Percentiles rank a stretch among this genome's conserved stretches.
phyloP scores from a whole-genome alignment of 2,888 invertebrate genomes.

The Alcis repandata region DNA sequence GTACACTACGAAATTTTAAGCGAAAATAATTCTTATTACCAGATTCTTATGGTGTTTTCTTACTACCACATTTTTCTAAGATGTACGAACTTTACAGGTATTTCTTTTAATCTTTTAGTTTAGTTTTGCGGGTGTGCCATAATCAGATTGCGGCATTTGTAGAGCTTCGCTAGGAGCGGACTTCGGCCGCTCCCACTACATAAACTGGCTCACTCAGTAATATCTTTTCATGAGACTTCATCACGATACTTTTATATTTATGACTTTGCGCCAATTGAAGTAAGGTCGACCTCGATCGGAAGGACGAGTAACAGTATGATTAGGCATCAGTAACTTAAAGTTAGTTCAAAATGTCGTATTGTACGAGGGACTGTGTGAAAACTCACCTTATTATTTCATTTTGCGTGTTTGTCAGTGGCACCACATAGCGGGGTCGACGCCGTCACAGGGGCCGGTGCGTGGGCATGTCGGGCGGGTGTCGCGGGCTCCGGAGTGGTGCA shows the following conservation, averaged over 20 bases:
- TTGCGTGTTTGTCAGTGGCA: conserved; percentile 66
- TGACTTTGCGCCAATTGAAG: conserved; percentile 35
- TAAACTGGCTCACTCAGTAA: conserved; percentile 47
- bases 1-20: conserved; percentile 5
- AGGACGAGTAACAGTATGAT: neutral
- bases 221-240: conserved; percentile 42
- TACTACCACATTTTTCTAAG: conserved; percentile 6
- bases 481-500: conserved; percentile 49
- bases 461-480: conserved; percentile 65
- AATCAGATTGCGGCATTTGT: conserved; percentile 85
- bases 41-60: neutral
- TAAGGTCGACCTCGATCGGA: conserved; percentile 30
- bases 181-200: conserved; percentile 77
- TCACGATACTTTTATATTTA: conserved; percentile 40
- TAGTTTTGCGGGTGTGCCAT: conserved; percentile 77
- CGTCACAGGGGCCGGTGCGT: conserved; percentile 63
- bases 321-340: conserved; percentile 13
- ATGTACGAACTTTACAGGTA: neutral
- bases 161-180: conserved; percentile 75
- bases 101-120: conserved; percentile 41
- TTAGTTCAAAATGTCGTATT: conserved; percentile 21
- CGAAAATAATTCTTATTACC: neutral
- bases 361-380: conserved; percentile 14
- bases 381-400: conserved; percentile 84
- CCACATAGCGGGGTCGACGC: conserved; percentile 70